phyloP scores from a whole-genome alignment of 2,888 invertebrate genomes.

The Trichopria drosophilae region DNA sequence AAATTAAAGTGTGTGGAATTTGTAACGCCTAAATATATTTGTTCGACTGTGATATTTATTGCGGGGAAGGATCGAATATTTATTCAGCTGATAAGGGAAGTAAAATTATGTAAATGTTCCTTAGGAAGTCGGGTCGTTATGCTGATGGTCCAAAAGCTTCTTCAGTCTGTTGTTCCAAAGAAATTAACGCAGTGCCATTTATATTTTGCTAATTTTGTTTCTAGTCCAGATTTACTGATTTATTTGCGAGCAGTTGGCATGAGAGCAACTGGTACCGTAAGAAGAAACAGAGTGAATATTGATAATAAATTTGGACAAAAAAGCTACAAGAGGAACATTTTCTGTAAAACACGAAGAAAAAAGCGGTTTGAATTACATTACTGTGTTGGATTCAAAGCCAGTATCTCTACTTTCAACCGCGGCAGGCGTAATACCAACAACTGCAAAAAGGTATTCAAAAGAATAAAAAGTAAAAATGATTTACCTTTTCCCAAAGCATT shows the following conservation, averaged over 20 bases:
- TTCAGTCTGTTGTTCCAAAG: conserved; percentile 17
- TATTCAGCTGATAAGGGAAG: conserved; percentile 17
- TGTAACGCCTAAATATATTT: conserved; percentile 25
- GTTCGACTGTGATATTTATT: conserved; percentile 29
- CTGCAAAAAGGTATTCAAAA: conserved; percentile 9
- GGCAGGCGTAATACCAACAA: conserved; percentile 19
- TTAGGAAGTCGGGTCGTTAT: conserved; percentile 29
- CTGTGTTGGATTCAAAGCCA: conserved; percentile 31
- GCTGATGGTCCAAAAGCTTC: conserved; percentile 25
- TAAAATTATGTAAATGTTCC: conserved; percentile 25
- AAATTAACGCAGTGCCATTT: conserved; percentile 29
- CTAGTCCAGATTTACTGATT: conserved; percentile 29
- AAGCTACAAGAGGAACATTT: conserved; percentile 31
- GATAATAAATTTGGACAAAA: conserved; percentile 26
- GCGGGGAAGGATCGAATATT: conserved; percentile 25
- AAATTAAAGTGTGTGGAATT: conserved; percentile 29
- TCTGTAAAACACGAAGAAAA: conserved; percentile 28
- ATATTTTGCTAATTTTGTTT: conserved; percentile 31
- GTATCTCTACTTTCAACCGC: conserved; percentile 30
- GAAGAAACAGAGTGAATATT: conserved; percentile 25
- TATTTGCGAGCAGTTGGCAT: conserved; percentile 30
- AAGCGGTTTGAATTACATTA: no score
- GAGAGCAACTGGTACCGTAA: conserved; percentile 29
- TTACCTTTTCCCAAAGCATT: conserved; percentile 22
- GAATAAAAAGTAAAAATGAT: conserved; percentile 13